Evolutionary conservation across 2,888 invertebrate species (phyloP), one percentile per base, ranked within the genome.

Genomic region (Philopedon plagiatum): DNA sequence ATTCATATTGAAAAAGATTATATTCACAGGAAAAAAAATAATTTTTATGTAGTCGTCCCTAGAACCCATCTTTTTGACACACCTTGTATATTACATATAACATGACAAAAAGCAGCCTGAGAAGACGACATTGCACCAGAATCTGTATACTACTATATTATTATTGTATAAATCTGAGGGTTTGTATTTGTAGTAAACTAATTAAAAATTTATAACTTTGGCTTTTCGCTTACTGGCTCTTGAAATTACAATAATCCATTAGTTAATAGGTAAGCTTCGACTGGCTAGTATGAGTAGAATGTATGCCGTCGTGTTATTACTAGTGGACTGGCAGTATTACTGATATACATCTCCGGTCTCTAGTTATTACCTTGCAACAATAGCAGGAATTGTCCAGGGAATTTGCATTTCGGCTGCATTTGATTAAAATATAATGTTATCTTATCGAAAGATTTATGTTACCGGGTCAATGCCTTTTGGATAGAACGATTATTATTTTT

Each of bases 331-430:
- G 34, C 60, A 57, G 37, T 60, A 63, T 39, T 49, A 54, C 60
- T 67, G 61, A 67, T 67, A 60, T 67, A 67, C 60, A 67, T 67
- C 60, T 67, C 34, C 23, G 11, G 51, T 67, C 21, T 32, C 60
- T 41, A 60, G 60, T 60, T 67, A 67, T 67, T 67, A 60, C 51
- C 44, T 60, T 49, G 37, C 67, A 34, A 67, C 67, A 67, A 67
- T 67, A 39, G 60, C 51, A 39, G 51, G 37, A 49, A 60, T 51
- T 39, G 60, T 67, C 49, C 49, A 2, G 60, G 60, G 60, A 67
- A 67, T 67, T 67, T 67, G 67, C 67, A 46, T 62, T 32, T 13
- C 34, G 46, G 19, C 11, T 23, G 26, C 46, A 32, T 18, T 57
- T 65, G 57, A 67, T 67, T 67, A 51, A 51, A 51, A 60, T 60